Evolutionary conservation across 2,888 invertebrate genomes (phyloP), one percentile per base, ranked within the genome.

Genomic region (Bombyx huttoni): DNA sequence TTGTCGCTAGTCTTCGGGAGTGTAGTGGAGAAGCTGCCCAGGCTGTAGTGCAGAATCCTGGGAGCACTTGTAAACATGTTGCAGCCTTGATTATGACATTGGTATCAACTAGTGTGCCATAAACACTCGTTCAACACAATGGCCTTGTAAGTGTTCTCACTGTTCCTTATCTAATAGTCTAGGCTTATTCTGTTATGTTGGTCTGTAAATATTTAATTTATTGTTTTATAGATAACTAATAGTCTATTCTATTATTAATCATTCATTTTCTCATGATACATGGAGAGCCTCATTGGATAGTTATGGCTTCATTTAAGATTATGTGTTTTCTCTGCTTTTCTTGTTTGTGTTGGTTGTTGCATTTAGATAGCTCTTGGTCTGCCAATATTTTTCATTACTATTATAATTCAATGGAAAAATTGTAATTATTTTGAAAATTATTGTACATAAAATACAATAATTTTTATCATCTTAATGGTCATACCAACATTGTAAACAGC

Each of bases 11-110:
- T 12, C 10, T 49, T 14, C 24, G 45, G 12, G 34, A 13, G 13
- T 34, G n/a, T 13, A 52, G 2, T 52, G 10, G 8, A 33, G 48
- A 33, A 33, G n/a, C 33, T 33, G 34, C 24, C 10, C 48, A 33
- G 34, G 34, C n/a, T 33, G n/a, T 45, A 12, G 13, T 35, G n/a
- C 13, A 14, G 14, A 51, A 8, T 47, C 35, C 13, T 46, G 47
- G 48, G 34, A 35, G 61, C 58, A 52, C 51, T 61, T 47, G 57
- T 59, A 47, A 60, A 54, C 54, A 69, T 73, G 65, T 62, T 58
- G 59, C 81, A 78, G 80, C 84, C 85, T 85, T 85, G 81, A 73
- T 75, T 78, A 62, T 83, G 81, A 79, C 80, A 79, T 79, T 85
- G 76, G 61, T 54, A 56, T 55, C 47, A 58, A 56, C 58, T 58